Conservation (phyloP, 2,113 vertebrate species). For the Vanacampus margaritifer region DNA sequence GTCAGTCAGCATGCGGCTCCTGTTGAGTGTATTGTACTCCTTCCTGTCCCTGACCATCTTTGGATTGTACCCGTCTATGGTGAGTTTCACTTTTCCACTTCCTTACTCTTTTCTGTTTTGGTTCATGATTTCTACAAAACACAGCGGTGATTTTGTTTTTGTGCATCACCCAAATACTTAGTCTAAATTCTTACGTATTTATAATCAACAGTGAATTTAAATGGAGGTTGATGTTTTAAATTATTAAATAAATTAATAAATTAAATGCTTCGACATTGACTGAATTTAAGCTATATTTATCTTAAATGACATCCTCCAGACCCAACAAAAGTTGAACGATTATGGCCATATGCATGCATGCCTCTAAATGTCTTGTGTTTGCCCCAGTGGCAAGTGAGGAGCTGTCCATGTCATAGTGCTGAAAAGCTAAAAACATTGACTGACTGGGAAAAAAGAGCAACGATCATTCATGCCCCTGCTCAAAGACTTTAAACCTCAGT, state of each 20-base stretch:
- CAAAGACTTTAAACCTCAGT: neutral
- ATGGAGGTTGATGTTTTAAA: neutral
- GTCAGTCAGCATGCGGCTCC: constrained; percentile 82
- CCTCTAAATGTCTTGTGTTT: neutral
- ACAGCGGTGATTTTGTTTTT: neutral
- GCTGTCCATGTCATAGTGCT: constrained; percentile 39
- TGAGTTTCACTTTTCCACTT: constrained; percentile 61
- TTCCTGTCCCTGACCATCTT: constrained; percentile 79
- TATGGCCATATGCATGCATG: neutral
- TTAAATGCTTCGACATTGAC: neutral
- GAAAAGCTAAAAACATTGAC: constrained; percentile 19
- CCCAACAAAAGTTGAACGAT: neutral
- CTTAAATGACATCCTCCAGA: neutral
- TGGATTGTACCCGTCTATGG: constrained; percentile 85
- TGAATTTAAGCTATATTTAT: neutral
- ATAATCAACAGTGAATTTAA: neutral
- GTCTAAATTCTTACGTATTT: too few relatives aligned
- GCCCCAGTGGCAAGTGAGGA: constrained; percentile 12
- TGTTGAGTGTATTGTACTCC: constrained; percentile 76
- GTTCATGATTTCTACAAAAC: neutral
- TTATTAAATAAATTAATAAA: too few relatives aligned
- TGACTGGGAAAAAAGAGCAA: neutral
- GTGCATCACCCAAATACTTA: neutral
- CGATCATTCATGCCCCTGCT: neutral
- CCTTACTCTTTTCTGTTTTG: neutral